A percentile compares a stretch with the other conserved stretches of the same genome.
phyloP scores from a whole-genome alignment of 2,797 vertebrate species.

The Pseudomugil gertrudae region DNA sequence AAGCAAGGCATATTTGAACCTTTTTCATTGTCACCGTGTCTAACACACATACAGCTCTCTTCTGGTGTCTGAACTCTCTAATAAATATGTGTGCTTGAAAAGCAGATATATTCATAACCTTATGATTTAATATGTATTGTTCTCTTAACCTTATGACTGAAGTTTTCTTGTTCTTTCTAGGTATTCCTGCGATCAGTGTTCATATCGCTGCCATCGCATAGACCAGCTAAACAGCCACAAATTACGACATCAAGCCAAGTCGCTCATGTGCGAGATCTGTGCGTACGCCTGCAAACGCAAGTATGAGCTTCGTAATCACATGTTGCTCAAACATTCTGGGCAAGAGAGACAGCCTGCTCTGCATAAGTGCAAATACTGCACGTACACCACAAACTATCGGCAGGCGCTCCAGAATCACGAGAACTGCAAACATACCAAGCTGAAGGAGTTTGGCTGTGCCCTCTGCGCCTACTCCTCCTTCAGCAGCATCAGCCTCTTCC shows the following conservation, averaged over 20 bases:
- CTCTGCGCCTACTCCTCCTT: constrained; percentile 92
- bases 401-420: constrained; percentile 94
- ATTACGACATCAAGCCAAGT: constrained; percentile 93
- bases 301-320: constrained; percentile 93
- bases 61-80: too few species aligned
- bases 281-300: constrained; percentile 96
- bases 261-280: constrained; percentile 95
- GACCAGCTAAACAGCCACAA: constrained; percentile 98
- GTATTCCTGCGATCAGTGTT: constrained; percentile 94
- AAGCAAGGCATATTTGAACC: too few species aligned
- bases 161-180: constrained; percentile 67
- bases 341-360: constrained; percentile 75
- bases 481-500: constrained; percentile 94
- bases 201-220: constrained; percentile 93
- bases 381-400: constrained; percentile 90
- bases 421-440: constrained; percentile 96
- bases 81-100: too few species aligned
- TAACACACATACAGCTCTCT: too few species aligned
- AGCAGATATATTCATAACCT: too few species aligned
- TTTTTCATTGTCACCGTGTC: too few species aligned
- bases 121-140: not conserved
- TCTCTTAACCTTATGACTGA: not conserved
- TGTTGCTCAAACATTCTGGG: constrained; percentile 87
- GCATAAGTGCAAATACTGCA: constrained; percentile 91
- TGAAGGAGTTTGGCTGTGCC: constrained; percentile 89